These are phyloP conservation scores for Emberiza fucata DNA, from an alignment of 2,113 vertebrate genomes.

Conservation along the genomic window DNA sequence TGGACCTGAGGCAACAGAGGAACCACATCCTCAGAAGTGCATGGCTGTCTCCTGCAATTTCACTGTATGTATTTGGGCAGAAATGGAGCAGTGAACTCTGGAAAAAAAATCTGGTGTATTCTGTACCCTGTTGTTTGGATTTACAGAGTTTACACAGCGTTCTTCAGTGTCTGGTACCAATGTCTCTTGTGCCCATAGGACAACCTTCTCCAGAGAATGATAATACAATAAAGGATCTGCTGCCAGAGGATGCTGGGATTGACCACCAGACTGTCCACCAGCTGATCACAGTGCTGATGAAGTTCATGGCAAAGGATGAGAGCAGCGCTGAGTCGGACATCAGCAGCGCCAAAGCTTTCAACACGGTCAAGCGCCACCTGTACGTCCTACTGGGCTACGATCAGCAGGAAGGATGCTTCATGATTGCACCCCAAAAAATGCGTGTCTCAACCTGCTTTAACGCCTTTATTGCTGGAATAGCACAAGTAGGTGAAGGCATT, in stretches of 20 bases:
- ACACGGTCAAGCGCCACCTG: constrained; percentile 94
- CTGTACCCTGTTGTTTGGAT: background rate
- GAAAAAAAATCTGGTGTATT: background rate
- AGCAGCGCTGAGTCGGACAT: constrained; percentile 94
- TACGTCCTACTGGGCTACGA: constrained; percentile 94
- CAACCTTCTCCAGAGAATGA: constrained; percentile 90
- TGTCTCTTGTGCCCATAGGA: constrained; percentile 59
- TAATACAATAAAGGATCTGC: constrained; percentile 87
- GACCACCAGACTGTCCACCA: constrained; percentile 98
- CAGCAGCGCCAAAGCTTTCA: constrained; percentile 96
- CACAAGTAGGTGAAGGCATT: constrained; percentile 80
- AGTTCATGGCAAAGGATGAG: constrained; percentile 98
- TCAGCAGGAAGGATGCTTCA: constrained; percentile 98
- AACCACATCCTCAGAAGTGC: background rate
- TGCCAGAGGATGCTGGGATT: constrained; percentile 93
- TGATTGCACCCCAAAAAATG: constrained; percentile 99
- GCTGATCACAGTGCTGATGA: constrained; percentile 97
- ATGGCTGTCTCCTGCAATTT: background rate
- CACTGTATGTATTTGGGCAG: background rate
- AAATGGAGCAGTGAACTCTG: background rate
- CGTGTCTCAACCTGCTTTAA: constrained; percentile 96
- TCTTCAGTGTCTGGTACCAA: background rate
- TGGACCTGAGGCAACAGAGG: background rate
- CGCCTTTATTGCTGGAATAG: constrained; percentile 96
- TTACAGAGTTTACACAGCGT: background rate